phyloP scores from a whole-genome alignment of 1,140 invertebrate genomes.

The Drosophila aff. region DNA sequence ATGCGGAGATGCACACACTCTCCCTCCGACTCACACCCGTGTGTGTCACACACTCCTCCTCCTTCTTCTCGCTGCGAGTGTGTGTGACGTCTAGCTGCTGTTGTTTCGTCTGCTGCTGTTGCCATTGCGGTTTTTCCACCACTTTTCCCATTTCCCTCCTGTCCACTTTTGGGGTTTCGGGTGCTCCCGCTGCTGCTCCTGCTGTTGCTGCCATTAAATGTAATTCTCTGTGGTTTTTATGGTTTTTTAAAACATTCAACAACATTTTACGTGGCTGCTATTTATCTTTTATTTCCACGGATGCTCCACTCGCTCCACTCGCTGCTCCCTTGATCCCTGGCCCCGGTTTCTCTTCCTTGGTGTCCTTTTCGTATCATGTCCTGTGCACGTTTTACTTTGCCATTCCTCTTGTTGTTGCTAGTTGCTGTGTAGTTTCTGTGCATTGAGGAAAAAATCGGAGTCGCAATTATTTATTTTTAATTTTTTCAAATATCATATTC shows the following conservation, averaged over 20 bases:
- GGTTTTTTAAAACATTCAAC: slow-evolving; percentile 84
- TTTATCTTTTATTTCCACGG: slow-evolving; percentile 78
- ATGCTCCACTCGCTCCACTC: slow-evolving; percentile 12
- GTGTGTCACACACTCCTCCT: slow-evolving; percentile 6
- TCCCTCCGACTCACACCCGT: neutral
- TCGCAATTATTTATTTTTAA: neutral
- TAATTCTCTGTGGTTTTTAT: slow-evolving; percentile 84
- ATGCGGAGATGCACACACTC: neutral
- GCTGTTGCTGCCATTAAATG: slow-evolving; percentile 76
- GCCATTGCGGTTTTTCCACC: slow-evolving; percentile 60
- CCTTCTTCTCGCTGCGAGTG: neutral
- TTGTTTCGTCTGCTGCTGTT: slow-evolving; percentile 48
- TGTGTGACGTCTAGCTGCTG: slow-evolving; percentile 43
- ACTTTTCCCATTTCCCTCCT: neutral
- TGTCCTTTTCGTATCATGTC: slow-evolving; percentile 25
- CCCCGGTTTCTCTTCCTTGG: neutral
- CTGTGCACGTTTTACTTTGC: slow-evolving; percentile 26
- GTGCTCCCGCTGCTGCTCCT: slow-evolving; percentile 26
- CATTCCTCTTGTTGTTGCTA: slow-evolving; percentile 38
- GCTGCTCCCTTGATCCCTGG: slow-evolving; percentile 5
- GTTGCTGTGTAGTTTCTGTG: slow-evolving; percentile 9
- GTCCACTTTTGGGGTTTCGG: slow-evolving; percentile 22
- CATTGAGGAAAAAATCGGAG: neutral
- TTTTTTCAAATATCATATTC: neutral
- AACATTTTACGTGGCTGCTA: slow-evolving; percentile 83